Conservation (phyloP, 1,140 invertebrate species). For the Metopolophium dirhodum region DNA sequence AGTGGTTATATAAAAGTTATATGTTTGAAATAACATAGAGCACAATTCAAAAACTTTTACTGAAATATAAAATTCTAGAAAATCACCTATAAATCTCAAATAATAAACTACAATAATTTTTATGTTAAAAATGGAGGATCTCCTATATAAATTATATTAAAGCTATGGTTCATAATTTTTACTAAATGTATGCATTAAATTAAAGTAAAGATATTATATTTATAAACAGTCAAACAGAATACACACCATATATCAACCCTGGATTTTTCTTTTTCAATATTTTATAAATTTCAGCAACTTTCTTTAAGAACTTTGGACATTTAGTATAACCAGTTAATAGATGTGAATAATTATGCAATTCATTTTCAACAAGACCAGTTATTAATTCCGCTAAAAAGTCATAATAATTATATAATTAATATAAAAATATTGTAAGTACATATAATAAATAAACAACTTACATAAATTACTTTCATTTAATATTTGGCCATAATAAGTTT, state of each 20-base stretch:
- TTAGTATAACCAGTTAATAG: slow-evolving; percentile 94
- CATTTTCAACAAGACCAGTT: slow-evolving; percentile 80
- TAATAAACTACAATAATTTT: no score
- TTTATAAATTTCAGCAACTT: slow-evolving; percentile 78
- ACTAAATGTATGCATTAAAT: no score
- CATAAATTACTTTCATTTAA: slow-evolving; percentile 81
- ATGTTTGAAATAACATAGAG: no score
- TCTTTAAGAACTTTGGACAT: slow-evolving; percentile 80
- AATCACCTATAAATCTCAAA: no score
- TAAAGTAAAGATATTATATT: no score
- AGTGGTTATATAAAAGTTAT: no score
- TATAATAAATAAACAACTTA: slow-evolving; percentile 61
- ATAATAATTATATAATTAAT: not conserved
- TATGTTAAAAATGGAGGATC: no score
- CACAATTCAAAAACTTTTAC: no score
- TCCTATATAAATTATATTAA: no score
- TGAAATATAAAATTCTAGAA: no score
- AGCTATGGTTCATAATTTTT: no score
- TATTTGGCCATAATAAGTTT: slow-evolving; percentile 82
- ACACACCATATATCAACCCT: slow-evolving; percentile 80
- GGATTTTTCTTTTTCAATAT: slow-evolving; percentile 83
- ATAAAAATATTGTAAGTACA: not conserved
- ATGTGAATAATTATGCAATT: slow-evolving; percentile 83
- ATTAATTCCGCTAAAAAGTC: slow-evolving; percentile 70
- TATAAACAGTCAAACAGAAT: not conserved